Evolutionary conservation across 2,888 invertebrate genomes (phyloP).

Genomic region (Torymus texanus): DNA sequence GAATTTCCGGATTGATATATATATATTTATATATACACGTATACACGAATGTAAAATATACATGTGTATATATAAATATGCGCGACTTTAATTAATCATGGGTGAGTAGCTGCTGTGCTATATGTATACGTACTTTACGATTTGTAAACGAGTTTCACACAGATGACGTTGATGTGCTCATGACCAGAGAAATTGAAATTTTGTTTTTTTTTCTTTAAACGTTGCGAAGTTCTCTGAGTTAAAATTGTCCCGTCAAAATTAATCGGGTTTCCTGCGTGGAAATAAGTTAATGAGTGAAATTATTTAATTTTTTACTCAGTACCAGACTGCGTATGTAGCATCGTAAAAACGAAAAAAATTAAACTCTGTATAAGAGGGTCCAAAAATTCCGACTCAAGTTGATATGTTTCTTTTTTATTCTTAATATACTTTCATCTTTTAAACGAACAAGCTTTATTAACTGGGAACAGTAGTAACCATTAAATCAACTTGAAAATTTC

Average conservation of each 20-base stretch:
- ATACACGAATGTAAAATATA: too few species aligned
- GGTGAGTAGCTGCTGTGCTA: background rate
- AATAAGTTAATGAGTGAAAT: slow-evolving; percentile 30
- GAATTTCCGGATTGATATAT: slow-evolving; percentile 27
- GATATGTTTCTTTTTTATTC: too few species aligned
- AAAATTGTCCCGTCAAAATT: slow-evolving; percentile 35
- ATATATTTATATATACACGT: background rate
- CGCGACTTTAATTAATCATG: slow-evolving; percentile 26
- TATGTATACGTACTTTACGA: slow-evolving; percentile 3
- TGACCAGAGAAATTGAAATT: slow-evolving; percentile 31
- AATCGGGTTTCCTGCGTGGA: slow-evolving; percentile 13
- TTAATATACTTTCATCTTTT: too few species aligned
- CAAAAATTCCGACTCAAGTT: too few species aligned
- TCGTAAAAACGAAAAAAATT: too few species aligned
- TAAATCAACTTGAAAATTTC: too few species aligned
- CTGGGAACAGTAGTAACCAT: too few species aligned
- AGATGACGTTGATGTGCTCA: background rate
- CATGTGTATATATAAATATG: background rate
- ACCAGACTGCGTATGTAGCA: too few species aligned
- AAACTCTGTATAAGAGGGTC: too few species aligned
- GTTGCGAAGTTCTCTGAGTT: background rate
- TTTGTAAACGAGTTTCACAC: slow-evolving; percentile 16
- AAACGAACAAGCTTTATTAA: too few species aligned
- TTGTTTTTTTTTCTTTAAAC: background rate
- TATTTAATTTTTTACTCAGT: background rate